Evolutionary conservation across 1,140 invertebrate genomes (phyloP).

Genomic region (Rhyacophila brunnea): DNA sequence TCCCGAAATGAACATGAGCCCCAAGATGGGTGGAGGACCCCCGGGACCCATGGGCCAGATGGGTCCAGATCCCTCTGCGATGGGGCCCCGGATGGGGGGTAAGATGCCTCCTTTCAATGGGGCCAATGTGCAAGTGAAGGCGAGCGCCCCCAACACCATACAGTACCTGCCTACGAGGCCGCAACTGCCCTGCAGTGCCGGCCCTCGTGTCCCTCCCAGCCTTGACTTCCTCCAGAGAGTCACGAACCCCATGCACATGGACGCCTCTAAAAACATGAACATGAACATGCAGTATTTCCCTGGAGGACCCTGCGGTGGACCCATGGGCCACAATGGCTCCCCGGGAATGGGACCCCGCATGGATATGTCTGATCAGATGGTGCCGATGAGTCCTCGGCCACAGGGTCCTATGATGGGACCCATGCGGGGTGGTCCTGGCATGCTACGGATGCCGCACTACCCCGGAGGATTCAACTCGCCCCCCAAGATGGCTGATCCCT

Average conservation of each 20-base stretch:
- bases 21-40: constrained; percentile 57
- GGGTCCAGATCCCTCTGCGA: constrained; percentile 51
- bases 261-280: constrained; percentile 65
- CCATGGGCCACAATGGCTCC: constrained; percentile 46
- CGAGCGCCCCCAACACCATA: constrained; percentile 95
- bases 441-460: constrained; percentile 53
- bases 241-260: constrained; percentile 74
- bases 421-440: constrained; percentile 44
- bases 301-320: constrained; percentile 47
- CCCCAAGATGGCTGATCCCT: constrained; percentile 48
- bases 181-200: constrained; percentile 65
- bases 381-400: constrained; percentile 49
- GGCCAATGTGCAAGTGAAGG: constrained; percentile 89
- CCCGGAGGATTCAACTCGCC: constrained; percentile 49
- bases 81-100: constrained; percentile 53
- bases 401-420: constrained; percentile 57
- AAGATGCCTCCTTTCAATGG: constrained; percentile 72
- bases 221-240: constrained; percentile 90
- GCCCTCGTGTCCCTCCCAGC: constrained; percentile 78
- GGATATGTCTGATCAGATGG: constrained; percentile 45
- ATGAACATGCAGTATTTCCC: constrained; percentile 78
- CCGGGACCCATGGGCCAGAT: constrained; percentile 52
- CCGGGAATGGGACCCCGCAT: constrained; percentile 43
- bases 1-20: constrained; percentile 59
- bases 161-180: constrained; percentile 93